Base-by-base conservation (phyloP, 2,113 vertebrate species). In the Apaloderma vittatum region DNA sequence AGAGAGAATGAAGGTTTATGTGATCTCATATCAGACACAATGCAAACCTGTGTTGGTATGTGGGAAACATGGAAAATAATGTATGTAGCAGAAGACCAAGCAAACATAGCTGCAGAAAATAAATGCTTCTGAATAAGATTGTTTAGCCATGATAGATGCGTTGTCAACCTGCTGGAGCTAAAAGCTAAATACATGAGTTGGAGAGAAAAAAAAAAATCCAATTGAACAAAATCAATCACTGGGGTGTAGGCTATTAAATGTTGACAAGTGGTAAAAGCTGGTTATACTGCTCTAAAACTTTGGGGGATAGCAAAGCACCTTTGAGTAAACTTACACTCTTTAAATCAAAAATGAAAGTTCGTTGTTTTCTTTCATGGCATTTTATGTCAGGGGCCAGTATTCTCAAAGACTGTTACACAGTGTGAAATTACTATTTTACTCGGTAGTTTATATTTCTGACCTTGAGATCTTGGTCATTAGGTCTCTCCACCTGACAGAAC, bases 111-210 rank as follows among this genome's bases (percentile, higher is more conserved):
- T 93, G 74, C 80, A 71, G 88, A 81, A 94, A 97, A 90, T 3
- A 94, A 97, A 94, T 86, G 86, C 88, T 63, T 94, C 74, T 96
- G 94, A 93, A 88, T 87, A 78, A 93, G 88, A 82, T 81, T 93
- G 81, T 95, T 97, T 95, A 94, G 88, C 90, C 63, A 59, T 95
- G 96, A 95, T 96, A 95, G 94, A 93, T 97, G 80, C 15, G 11
- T 97, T 96, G 94, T 96, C 95, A 96, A 24, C 86, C 76, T 86
- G 80, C 88, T 92, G 88, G 77, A 66, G 91, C 74, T 91, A 95
- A 96, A 81, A 97, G 83, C 86, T 93, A 96, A 96, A 96, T 93
- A 95, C 87, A 65, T n/a, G 90, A 88, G 80, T 81, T 97, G 74
- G 75, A 95, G 70, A 79, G 75, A 24, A 77, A 52, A 49, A 82